These are phyloP conservation scores for Bellardia pandia DNA, from an alignment of 2,888 invertebrate genomes.

Conservation along the genomic window DNA sequence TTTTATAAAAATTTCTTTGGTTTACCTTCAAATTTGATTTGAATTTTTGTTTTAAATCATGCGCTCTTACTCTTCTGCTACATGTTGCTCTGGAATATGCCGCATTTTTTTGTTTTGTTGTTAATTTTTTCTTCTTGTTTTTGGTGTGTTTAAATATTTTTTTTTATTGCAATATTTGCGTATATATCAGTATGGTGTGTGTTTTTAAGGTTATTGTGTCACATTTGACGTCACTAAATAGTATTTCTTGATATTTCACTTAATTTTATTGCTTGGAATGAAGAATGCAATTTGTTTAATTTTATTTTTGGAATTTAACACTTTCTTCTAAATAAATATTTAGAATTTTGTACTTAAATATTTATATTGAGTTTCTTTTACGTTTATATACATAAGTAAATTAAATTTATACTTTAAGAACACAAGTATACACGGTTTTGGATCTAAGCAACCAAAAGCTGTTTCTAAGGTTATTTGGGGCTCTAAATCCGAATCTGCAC, in stretches of 20 bases:
- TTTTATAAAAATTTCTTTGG: background rate
- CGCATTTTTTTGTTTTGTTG: conserved; percentile 52
- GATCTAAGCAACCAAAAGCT: too few species aligned
- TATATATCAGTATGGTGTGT: conserved; percentile 49
- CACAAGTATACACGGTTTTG: too few species aligned
- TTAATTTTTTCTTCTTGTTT: conserved; percentile 9
- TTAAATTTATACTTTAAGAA: too few species aligned
- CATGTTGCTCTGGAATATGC: conserved; percentile 56
- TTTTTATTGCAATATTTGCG: conserved; percentile 44
- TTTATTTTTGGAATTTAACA: conserved; percentile 28
- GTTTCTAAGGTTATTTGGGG: too few species aligned
- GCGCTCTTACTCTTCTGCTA: conserved; percentile 43
- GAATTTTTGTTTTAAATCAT: conserved; percentile 36
- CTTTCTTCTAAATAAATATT: conserved; percentile 16
- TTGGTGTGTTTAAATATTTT: conserved; percentile 18
- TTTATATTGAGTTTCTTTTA: background rate
- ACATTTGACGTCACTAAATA: conserved; percentile 77
- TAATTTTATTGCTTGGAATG: conserved; percentile 31
- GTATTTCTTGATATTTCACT: conserved; percentile 48
- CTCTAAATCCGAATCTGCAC: too few species aligned
- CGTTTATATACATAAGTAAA: background rate
- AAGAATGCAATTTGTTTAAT: conserved; percentile 43
- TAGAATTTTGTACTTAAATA: background rate
- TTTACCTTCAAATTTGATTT: conserved; percentile 16
- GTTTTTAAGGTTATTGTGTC: conserved; percentile 77